phyloP scores from a whole-genome alignment of 2,888 invertebrate genomes.

The Rhyacophila evoluta region DNA sequence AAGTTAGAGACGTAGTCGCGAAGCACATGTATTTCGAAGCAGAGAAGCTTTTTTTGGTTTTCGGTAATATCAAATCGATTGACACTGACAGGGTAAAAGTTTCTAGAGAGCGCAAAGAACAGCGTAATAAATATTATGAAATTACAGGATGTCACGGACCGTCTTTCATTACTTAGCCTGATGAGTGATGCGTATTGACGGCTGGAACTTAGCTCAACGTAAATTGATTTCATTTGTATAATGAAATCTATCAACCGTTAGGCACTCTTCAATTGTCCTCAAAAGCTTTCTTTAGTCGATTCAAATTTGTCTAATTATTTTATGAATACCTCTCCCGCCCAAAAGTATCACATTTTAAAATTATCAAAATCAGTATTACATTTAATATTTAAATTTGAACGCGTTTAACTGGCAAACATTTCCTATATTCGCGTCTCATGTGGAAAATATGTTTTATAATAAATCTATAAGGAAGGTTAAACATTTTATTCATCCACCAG shows the following conservation, averaged over 20 bases:
- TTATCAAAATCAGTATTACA: too few relatives aligned
- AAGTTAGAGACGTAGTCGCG: neutral
- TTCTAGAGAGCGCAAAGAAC: neutral
- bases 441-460: too few relatives aligned
- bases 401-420: too few relatives aligned
- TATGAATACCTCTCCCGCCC: too few relatives aligned
- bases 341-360: too few relatives aligned
- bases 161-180: neutral
- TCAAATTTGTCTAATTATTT: too few relatives aligned
- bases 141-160: constrained; percentile 11
- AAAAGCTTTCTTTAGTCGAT: neutral
- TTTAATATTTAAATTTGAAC: too few relatives aligned
- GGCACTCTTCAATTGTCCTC: neutral
- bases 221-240: neutral
- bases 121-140: constrained; percentile 29
- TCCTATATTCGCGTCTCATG: too few relatives aligned
- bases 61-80: neutral
- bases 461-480: too few relatives aligned
- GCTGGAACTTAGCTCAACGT: neutral
- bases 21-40: neutral
- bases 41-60: neutral
- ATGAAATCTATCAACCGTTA: neutral
- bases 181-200: neutral
- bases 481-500: too few relatives aligned
- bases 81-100: constrained; percentile 17